These are phyloP conservation scores for Cyprinella venusta DNA, from an alignment of 2,797 vertebrate genomes.

Conservation along the genomic window DNA sequence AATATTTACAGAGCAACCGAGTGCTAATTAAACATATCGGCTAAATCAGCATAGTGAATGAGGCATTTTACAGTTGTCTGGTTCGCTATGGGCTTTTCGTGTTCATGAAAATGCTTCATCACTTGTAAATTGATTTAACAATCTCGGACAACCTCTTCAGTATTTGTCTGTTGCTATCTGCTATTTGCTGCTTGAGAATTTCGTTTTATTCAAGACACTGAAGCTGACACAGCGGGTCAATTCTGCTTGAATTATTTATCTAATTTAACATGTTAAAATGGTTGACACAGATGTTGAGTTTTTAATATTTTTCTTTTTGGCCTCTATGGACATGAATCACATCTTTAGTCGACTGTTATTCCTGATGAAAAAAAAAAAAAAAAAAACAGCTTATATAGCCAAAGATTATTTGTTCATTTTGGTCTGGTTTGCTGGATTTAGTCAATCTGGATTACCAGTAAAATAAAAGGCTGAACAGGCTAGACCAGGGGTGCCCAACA, in stretches of 20 bases:
- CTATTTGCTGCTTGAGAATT: constrained; percentile 3
- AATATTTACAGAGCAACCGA: constrained; percentile 70
- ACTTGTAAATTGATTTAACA: background rate
- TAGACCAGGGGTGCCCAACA: background rate
- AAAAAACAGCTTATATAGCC: background rate
- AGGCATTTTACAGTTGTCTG: constrained; percentile 11
- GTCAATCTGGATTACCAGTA: background rate
- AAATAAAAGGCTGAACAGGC: background rate
- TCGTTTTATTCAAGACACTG: constrained; percentile 1
- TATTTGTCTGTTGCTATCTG: background rate
- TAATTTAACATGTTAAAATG: background rate
- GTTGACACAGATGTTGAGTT: background rate
- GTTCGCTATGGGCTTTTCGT: background rate
- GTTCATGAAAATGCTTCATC: constrained; percentile 5
- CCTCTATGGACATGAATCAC: background rate
- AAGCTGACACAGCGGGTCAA: background rate
- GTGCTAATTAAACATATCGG: constrained; percentile 62
- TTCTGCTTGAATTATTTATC: constrained; percentile 5
- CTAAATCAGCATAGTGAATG: constrained; percentile 61
- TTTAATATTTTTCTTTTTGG: background rate
- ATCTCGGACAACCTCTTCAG: background rate
- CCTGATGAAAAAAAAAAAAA: too few relatives aligned
- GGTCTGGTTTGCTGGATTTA: background rate
- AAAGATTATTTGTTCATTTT: background rate
- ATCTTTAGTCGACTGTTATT: background rate